phyloP scores from a whole-genome alignment of 2,797 vertebrate genomes.

The Alauda arvensis region DNA sequence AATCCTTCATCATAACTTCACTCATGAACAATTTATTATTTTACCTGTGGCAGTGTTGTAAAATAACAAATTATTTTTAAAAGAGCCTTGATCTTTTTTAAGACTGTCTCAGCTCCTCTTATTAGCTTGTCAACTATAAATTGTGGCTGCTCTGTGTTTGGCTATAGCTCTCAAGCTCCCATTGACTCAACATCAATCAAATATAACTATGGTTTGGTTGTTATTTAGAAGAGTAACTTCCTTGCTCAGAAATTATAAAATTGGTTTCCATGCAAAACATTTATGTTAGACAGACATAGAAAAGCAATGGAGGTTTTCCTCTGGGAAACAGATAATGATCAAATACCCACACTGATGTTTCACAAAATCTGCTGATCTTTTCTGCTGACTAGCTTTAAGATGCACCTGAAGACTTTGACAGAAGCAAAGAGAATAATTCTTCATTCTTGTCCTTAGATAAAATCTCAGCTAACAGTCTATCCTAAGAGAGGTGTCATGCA shows the following conservation, averaged over 20 bases:
- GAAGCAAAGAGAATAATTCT: neutral
- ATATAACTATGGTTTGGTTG: neutral
- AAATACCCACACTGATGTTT: neutral
- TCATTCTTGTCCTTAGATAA: neutral
- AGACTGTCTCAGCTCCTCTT: neutral
- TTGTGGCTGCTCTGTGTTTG: neutral
- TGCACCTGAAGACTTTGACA: neutral
- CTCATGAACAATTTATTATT: neutral
- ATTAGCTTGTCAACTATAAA: neutral
- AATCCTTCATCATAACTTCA: neutral
- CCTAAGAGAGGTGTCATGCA: neutral
- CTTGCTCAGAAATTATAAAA: neutral
- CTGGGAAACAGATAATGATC: neutral
- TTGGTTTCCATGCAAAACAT: neutral
- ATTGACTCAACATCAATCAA: neutral
- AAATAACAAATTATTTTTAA: neutral
- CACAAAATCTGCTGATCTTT: neutral
- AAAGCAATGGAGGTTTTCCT: neutral
- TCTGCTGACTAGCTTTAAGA: neutral
- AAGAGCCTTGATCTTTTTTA: constrained; percentile 1
- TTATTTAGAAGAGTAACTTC: neutral
- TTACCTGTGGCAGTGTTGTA: neutral
- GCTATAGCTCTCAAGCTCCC: neutral
- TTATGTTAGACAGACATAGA: neutral
- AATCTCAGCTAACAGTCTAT: neutral